Evolutionary conservation across 1,140 invertebrate species (phyloP).

Genomic region (Steinernema khuongi): DNA sequence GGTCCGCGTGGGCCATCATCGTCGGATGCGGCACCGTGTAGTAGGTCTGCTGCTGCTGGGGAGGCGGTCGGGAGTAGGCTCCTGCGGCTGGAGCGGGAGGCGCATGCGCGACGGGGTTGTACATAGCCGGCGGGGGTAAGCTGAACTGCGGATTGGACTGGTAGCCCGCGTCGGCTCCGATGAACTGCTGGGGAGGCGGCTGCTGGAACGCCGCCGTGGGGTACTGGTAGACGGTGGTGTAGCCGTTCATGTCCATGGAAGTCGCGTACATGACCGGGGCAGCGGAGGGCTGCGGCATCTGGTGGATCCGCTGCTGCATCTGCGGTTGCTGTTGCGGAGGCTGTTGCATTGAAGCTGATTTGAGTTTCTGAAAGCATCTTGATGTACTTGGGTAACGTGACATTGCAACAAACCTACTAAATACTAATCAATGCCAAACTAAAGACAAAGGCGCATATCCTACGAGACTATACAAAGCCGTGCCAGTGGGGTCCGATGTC

Average conservation of each 20-base stretch:
- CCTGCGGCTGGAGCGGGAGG: background rate
- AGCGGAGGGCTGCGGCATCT: background rate
- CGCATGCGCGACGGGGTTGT: background rate
- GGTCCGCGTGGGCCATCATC: background rate
- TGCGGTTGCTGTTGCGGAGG: background rate
- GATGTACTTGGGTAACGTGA: background rate
- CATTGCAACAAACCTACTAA: background rate
- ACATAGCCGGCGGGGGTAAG: background rate
- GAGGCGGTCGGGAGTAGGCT: background rate
- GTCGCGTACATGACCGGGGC: background rate
- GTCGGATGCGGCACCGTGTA: background rate
- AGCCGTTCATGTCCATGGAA: conserved; percentile 1
- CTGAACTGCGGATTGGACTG: background rate
- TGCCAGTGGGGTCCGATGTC: too few relatives aligned
- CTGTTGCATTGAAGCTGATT: background rate
- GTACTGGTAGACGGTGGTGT: background rate
- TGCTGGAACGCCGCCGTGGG: background rate
- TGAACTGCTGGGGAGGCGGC: background rate
- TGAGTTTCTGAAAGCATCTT: background rate
- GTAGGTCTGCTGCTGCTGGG: conserved; percentile 1
- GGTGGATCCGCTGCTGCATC: conserved; percentile 10
- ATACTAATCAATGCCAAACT: too few relatives aligned
- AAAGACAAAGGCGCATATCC: too few relatives aligned
- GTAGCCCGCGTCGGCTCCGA: background rate
- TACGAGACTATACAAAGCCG: too few relatives aligned